Base-by-base conservation (phyloP, 2,113 vertebrate genomes). In the Ctenodactylus gundi region DNA sequence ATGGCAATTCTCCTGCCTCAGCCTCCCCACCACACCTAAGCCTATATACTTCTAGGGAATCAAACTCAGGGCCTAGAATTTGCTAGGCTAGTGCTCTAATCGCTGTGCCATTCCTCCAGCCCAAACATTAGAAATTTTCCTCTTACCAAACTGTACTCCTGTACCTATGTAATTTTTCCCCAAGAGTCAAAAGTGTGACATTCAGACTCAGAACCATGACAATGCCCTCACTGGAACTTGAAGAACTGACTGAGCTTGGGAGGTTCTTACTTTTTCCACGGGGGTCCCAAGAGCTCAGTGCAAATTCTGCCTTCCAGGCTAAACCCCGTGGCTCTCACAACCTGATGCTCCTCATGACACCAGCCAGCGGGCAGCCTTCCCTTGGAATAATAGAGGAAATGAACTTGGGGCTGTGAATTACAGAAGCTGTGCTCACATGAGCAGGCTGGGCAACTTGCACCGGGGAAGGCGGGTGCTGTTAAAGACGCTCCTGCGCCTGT, bases 371-470 rank as follows among this genome's bases (percentile, higher is more conserved):
- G 27, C 57, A 18, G 51, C 20, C 86, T 39, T 72, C 70, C 84
- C 57, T 27, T 23, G 51, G 67, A 62, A 68, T 29, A 62, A 58
- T 11, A 39, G 25, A 70, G 65, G 7, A 36, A 62, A 39, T 4
- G n/a, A 85, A 44, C 9, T 29, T 3, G 0, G 0, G 4, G 55
- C 14, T 85, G 49, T 41, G 20, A n/a, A 41, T 62, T 25, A 10
- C 4, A 76, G 41, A 39, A 57, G 21, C 49, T 46, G 6, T 11
- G 4, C 18, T 58, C 7, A 9, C n/a, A 31, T 36, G 25, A 55
- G 29, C 3, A 1, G 31, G 64, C 58, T 18, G 5, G 46, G 0
- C 7, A 34, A n/a, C 1, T n/a, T 11, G 49, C 0, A 0, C 41
- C 29, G 46, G 36, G 34, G 51, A 49, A 58, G 31, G 14, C 31